These are phyloP conservation scores for Nephrotoma guestfalica DNA, from an alignment of 2,888 invertebrate genomes.

Conservation along the genomic window DNA sequence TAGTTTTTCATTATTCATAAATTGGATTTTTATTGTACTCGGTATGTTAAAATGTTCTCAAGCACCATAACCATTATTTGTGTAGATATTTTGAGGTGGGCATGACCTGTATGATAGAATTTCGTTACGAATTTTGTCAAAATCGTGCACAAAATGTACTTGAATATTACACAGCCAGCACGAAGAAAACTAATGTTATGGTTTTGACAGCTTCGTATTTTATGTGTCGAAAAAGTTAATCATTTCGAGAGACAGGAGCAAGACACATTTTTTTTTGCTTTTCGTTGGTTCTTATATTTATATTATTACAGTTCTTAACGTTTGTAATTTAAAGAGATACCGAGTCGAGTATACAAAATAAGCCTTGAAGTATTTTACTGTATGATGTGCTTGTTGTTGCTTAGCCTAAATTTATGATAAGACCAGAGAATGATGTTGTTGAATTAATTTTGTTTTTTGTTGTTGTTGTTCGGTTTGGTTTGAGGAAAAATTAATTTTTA, in stretches of 20 bases:
- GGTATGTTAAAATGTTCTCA: not conserved
- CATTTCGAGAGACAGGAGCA: not conserved
- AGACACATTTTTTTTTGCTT: not conserved
- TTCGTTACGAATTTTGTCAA: not conserved
- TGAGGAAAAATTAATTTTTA: not conserved
- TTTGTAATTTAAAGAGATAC: not conserved
- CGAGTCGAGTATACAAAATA: not conserved
- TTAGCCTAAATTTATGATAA: not conserved
- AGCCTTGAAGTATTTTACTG: not conserved
- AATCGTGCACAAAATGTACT: not conserved
- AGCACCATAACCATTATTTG: not conserved
- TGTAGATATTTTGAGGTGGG: not conserved
- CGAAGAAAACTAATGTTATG: not conserved
- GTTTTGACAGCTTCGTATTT: not conserved
- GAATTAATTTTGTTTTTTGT: not conserved
- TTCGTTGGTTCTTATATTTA: not conserved
- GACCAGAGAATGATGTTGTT: not conserved
- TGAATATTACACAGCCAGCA: not conserved
- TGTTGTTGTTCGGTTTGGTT: not conserved
- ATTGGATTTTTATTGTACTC: not conserved
- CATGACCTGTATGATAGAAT: not conserved
- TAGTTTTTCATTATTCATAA: not conserved
- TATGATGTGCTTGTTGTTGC: not conserved
- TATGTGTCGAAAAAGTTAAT: not conserved
- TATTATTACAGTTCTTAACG: not conserved